A percentile compares a stretch with the other conserved stretches of the same genome.
Conservation (phyloP, 1,140 invertebrate species). For the Papilio dardanus region DNA sequence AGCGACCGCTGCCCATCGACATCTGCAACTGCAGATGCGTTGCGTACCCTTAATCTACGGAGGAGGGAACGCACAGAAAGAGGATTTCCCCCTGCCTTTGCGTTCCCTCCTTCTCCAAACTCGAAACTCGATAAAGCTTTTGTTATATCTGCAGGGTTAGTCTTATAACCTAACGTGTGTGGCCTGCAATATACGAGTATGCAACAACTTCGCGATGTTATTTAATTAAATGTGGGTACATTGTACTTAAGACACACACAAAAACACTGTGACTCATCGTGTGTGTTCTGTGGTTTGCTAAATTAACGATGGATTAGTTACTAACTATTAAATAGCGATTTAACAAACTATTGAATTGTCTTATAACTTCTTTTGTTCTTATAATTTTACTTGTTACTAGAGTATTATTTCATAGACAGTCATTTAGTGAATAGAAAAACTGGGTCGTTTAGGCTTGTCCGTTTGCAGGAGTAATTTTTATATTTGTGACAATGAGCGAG, state of each 20-base stretch:
- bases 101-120: no score
- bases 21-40: no score
- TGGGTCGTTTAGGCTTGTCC: not conserved
- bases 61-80: no score
- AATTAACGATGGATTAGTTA: no score
- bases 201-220: not conserved
- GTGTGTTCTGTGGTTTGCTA: conserved; percentile 7
- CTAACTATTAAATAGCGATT: no score
- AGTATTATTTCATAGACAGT: not conserved
- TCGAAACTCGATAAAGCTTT: not conserved
- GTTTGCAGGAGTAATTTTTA: conserved; percentile 32
- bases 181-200: not conserved
- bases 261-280: not conserved
- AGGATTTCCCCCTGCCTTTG: no score
- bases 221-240: conserved; percentile 24
- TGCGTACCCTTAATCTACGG: no score
- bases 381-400: not conserved
- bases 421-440: not conserved
- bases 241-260: conserved; percentile 20
- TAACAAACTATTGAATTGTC: no score
- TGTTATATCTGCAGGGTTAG: not conserved
- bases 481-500: conserved; percentile 47
- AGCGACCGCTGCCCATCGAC: no score
- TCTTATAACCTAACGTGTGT: not conserved
- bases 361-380: no score